phyloP scores from a whole-genome alignment of 2,113 vertebrate species.

The Rhegmatorhina hoffmannsi region DNA sequence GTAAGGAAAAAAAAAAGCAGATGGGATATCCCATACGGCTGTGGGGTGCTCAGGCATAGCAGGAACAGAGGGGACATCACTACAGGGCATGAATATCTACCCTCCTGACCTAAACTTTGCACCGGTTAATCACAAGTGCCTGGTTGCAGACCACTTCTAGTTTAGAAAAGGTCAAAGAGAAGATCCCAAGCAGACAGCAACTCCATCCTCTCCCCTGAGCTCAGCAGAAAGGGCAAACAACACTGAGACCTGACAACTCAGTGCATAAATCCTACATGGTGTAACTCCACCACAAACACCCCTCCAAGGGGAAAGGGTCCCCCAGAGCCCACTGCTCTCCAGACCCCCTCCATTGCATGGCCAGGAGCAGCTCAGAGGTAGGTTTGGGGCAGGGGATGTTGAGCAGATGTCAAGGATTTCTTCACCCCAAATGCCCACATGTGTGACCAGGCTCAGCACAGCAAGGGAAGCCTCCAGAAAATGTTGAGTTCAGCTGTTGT shows the following conservation, averaged over 20 bases:
- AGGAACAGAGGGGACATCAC: neutral
- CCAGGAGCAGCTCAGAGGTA: neutral
- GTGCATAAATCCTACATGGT: neutral
- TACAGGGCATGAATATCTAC: fast-evolving
- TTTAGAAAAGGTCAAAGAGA: neutral
- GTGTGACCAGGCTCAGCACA: neutral
- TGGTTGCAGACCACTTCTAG: neutral
- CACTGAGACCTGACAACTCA: fast-evolving
- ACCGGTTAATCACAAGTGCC: neutral
- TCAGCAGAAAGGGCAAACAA: neutral
- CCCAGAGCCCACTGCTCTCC: too few relatives aligned
- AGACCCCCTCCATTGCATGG: fast-evolving
- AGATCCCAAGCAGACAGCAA: neutral
- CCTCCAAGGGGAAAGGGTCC: neutral
- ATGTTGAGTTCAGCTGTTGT: neutral
- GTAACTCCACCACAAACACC: neutral
- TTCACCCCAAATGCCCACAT: fast-evolving
- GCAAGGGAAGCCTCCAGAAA: neutral
- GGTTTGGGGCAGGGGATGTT: neutral
- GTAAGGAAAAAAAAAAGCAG: neutral
- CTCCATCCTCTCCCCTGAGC: neutral
- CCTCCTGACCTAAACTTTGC: neutral
- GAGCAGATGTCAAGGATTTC: neutral
- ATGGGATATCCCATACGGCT: fast-evolving
- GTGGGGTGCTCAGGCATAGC: neutral